These are phyloP conservation scores for Piprites chloris DNA, from an alignment of 2,113 vertebrate genomes.

Conservation along the genomic window DNA sequence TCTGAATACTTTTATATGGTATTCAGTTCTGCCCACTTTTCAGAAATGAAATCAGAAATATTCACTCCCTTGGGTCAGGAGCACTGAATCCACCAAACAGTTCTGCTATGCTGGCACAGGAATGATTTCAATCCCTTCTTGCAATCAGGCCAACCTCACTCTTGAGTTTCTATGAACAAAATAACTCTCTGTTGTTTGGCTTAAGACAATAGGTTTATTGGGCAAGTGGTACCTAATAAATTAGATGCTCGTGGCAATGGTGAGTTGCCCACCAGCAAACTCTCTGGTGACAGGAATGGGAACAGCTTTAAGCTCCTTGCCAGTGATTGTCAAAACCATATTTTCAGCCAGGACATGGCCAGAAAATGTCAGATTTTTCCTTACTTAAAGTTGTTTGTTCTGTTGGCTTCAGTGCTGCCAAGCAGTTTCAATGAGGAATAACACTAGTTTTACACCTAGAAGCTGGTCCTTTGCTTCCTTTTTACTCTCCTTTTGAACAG, in stretches of 20 bases:
- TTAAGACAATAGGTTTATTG: neutral
- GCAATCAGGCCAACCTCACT: accelerated
- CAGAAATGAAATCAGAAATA: neutral
- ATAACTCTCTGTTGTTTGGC: neutral
- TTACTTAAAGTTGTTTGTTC: neutral
- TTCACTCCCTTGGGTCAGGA: neutral
- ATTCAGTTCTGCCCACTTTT: neutral
- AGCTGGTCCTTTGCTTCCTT: neutral
- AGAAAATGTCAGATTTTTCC: neutral
- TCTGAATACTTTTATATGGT: neutral
- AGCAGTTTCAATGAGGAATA: neutral
- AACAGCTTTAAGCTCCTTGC: neutral
- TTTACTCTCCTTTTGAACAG: neutral
- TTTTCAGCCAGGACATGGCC: neutral
- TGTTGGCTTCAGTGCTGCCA: neutral
- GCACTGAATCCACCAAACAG: neutral
- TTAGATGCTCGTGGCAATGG: neutral
- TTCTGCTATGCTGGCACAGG: neutral
- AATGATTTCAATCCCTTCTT: neutral
- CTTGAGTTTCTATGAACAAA: neutral
- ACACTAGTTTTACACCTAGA: neutral
- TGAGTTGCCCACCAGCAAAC: neutral
- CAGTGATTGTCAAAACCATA: neutral
- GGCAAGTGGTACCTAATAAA: neutral
- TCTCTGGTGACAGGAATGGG: neutral